Evolutionary conservation across 2,888 invertebrate species (phyloP).

Genomic region (Fragum fragum): DNA sequence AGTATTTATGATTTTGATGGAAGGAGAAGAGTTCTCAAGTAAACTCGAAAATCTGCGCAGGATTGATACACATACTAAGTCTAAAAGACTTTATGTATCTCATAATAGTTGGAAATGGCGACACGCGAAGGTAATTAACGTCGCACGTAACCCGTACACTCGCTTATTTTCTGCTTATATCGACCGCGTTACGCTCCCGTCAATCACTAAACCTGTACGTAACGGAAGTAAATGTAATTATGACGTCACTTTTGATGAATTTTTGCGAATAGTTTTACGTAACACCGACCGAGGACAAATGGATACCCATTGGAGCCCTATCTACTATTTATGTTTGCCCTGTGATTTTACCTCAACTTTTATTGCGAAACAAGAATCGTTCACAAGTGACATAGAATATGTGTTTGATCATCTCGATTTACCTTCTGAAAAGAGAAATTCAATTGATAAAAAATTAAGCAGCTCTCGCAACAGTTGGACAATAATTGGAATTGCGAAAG

Average conservation of each 20-base stretch:
- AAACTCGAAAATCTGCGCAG: background rate
- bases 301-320: constrained; percentile 6
- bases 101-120: background rate
- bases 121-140: background rate
- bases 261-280: background rate
- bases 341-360: background rate
- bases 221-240: background rate
- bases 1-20: background rate
- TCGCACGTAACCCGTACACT: background rate
- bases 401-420: background rate
- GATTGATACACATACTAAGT: background rate
- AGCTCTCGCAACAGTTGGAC: background rate
- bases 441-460: background rate
- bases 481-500: background rate
- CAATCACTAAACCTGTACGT: background rate
- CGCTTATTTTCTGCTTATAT: constrained; percentile 4
- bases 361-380: constrained; percentile 11
- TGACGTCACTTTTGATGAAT: background rate
- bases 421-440: background rate
- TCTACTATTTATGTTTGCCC: background rate
- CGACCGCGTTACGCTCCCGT: background rate
- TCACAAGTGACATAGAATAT: background rate
- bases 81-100: background rate
- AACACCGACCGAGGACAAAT: background rate
- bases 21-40: constrained; percentile 1